Evolutionary conservation across 2,888 invertebrate genomes (phyloP), one percentile per base, ranked within the genome.

Genomic region (Tenodera sinensis): DNA sequence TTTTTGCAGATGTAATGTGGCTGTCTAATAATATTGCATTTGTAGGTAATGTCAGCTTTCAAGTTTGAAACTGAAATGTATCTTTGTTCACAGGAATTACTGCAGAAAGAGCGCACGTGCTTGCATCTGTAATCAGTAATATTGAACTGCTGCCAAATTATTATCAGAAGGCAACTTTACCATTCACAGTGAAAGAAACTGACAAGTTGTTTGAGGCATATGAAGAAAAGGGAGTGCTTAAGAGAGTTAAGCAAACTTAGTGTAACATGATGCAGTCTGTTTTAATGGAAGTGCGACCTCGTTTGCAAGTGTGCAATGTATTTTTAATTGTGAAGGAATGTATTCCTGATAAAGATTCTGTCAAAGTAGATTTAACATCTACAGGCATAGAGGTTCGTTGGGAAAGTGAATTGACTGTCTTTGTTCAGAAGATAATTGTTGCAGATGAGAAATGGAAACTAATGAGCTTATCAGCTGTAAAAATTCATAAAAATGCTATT

Each of bases 91-190:
- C 93, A 93, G 97, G 98, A 54, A 97, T 97, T 92, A 95, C 96
- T 93, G 96, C 96, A 25, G 98, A 98, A 92, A 96, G 96, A 92
- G 96, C 98, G 0, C 98, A 99, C 93, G 94, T 99, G 89, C 94
- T 99, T 20, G 95, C 97, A 85, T 97, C 97, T 12, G 98, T 99
- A 88, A 99, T 99, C 88, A 96, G 96, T 92, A 99, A 99, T 92
- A 95, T 99, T 91, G 96, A 98, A 94, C 93, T 98, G 91, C 94
- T 96, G 92, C 93, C 96, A 1, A 95, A 97, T 92, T 99, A 98
- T 93, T 99, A 99, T 93, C 95, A 97, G 92, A 96, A 95, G 92
- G 96, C 96, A 0, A 96, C 97, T 0, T 92, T 99, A 90, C 96
- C 97, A 0, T 99, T 97, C 94, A 95, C 96, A 42, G 94, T 98